phyloP scores from a whole-genome alignment of 64 coral and sea anemone species.

The Montipora cactus region DNA sequence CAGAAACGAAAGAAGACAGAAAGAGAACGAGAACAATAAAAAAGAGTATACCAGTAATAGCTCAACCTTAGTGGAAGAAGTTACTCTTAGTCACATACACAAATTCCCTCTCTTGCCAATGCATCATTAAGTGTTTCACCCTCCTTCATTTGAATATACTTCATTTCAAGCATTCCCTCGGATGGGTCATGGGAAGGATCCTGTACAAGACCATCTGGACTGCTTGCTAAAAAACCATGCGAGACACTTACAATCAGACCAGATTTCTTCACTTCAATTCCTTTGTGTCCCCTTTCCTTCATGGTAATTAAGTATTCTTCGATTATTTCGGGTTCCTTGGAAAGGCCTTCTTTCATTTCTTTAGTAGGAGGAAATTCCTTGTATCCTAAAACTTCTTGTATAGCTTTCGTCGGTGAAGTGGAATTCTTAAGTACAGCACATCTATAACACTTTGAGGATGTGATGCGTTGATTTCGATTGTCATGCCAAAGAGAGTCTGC shows the following conservation, averaged over 20 bases:
- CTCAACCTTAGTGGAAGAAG: not conserved
- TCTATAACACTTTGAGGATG: slow-evolving; percentile 54
- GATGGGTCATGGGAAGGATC: slow-evolving; percentile 6
- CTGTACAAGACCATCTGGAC: slow-evolving; percentile 41
- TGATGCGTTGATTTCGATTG: slow-evolving; percentile 50
- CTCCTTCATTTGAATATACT: slow-evolving; percentile 48
- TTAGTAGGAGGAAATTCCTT: too few species aligned
- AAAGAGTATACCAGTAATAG: too few species aligned
- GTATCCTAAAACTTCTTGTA: slow-evolving; percentile 56
- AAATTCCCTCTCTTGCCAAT: slow-evolving; percentile 54
- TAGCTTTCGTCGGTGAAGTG: slow-evolving; percentile 67
- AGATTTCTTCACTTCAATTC: slow-evolving; percentile 34
- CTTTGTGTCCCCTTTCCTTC: slow-evolving; percentile 34
- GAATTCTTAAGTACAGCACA: slow-evolving; percentile 37
- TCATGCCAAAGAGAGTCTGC: slow-evolving; percentile 19
- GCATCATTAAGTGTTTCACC: slow-evolving; percentile 32
- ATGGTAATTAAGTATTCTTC: slow-evolving; percentile 33
- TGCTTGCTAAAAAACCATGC: slow-evolving; percentile 53
- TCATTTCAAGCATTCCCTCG: slow-evolving; percentile 25
- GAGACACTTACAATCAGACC: slow-evolving; percentile 46
- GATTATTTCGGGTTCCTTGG: slow-evolving; percentile 35
- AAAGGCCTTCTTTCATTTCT: slow-evolving; percentile 57
- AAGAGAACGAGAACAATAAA: too few species aligned
- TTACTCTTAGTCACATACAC: slow-evolving; percentile 10
- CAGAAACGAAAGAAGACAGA: too few species aligned